A percentile compares a stretch with the other conserved stretches of the same genome.
Conservation (phyloP, 2,113 vertebrate species). For the Ranitomeya imitator region DNA sequence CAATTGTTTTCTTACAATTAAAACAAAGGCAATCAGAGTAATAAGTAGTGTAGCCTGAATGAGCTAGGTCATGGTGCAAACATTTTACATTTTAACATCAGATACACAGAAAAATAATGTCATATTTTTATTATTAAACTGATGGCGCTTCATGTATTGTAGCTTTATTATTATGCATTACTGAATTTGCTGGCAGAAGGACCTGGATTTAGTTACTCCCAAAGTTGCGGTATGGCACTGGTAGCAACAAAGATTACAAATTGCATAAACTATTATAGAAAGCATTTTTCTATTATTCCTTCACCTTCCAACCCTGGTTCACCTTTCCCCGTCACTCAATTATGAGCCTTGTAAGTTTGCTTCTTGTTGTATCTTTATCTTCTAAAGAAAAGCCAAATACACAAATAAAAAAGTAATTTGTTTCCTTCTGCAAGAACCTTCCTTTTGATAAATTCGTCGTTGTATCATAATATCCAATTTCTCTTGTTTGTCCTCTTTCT, state of each 20-base stretch:
- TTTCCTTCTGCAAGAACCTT: neutral
- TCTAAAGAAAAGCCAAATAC: neutral
- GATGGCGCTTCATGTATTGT: neutral
- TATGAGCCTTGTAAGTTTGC: neutral
- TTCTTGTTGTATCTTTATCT: neutral
- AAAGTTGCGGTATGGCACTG: neutral
- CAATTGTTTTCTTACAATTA: too few relatives aligned
- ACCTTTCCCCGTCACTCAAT: neutral
- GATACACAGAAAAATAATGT: too few relatives aligned
- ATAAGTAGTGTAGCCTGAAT: too few relatives aligned
- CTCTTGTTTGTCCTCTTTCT: slow-evolving; percentile 7
- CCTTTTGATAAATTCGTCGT: neutral
- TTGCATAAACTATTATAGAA: neutral
- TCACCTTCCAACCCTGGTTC: neutral
- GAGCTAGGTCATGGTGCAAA: too few relatives aligned
- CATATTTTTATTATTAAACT: neutral
- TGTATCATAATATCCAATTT: slow-evolving; percentile 3
- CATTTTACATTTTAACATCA: too few relatives aligned
- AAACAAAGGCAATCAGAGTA: too few relatives aligned
- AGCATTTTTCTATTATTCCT: neutral
- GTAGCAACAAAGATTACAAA: neutral
- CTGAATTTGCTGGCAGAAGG: neutral
- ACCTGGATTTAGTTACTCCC: neutral
- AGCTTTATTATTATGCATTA: neutral
- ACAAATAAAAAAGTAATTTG: slow-evolving; percentile 1